phyloP scores from a whole-genome alignment of 2,113 vertebrate genomes.

The Sebastes fasciatus region DNA sequence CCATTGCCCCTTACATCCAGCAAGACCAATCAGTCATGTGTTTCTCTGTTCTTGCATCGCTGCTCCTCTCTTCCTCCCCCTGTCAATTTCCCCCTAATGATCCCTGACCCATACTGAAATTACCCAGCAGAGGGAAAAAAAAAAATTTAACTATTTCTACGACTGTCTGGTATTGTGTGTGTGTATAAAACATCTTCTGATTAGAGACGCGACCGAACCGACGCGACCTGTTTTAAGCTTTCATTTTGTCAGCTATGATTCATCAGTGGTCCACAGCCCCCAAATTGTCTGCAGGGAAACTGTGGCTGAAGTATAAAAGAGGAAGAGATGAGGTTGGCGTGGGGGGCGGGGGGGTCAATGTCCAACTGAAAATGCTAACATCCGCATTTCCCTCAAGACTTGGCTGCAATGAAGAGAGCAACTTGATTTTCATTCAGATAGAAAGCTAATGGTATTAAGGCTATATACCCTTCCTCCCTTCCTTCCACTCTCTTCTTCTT shows the following conservation, averaged over 20 bases:
- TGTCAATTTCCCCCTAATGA: conserved; percentile 23
- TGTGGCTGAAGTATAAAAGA: neutral
- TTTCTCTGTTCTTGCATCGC: neutral
- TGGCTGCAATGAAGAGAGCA: conserved; percentile 25
- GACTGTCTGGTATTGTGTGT: neutral
- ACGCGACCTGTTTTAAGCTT: neutral
- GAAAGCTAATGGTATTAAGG: conserved; percentile 52
- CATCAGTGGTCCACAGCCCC: neutral
- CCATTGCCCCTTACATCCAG: conserved; percentile 4
- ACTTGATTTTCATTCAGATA: conserved; percentile 76
- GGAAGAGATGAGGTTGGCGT: neutral
- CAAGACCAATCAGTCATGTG: neutral
- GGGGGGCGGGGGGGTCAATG: neutral
- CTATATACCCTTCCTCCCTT: neutral
- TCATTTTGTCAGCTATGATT: conserved; percentile 3
- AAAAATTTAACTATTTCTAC: neutral
- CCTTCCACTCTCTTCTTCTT: neutral
- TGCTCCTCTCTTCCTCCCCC: neutral
- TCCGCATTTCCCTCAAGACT: conserved; percentile 55
- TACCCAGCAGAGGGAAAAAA: neutral
- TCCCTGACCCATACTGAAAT: conserved; percentile 24
- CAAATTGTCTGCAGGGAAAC: neutral
- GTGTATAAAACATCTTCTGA: neutral
- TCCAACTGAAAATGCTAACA: conserved; percentile 50
- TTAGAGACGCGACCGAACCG: neutral